Conservation (phyloP, 1,140 invertebrate genomes). For the Caenorhabditis tropicalis region DNA sequence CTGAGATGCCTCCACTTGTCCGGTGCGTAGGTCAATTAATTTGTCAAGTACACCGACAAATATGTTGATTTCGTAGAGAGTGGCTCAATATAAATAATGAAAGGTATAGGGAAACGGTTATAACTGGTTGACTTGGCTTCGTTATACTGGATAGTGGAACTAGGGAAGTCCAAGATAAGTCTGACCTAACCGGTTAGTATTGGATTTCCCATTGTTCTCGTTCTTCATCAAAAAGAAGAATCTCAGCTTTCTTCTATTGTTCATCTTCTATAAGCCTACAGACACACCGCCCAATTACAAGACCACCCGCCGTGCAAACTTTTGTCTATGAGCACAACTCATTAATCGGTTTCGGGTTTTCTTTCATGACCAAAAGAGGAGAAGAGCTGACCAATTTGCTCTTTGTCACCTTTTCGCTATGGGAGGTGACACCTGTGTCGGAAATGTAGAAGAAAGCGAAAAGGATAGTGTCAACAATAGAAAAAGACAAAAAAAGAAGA, state of each 20-base stretch:
- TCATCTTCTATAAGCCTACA: neutral
- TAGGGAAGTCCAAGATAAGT: too few species aligned
- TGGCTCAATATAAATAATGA: neutral
- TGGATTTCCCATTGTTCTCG: neutral
- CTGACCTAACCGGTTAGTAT: neutral
- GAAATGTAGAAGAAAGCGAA: neutral
- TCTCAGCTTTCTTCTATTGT: neutral
- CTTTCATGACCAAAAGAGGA: neutral
- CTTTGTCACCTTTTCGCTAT: constrained; percentile 11
- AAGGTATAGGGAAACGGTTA: neutral
- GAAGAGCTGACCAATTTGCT: neutral
- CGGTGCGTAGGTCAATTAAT: constrained; percentile 1
- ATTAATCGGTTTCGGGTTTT: neutral
- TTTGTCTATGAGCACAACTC: neutral
- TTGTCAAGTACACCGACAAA: constrained; percentile 41
- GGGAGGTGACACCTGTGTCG: constrained; percentile 1
- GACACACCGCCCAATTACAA: neutral
- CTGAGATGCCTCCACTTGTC: constrained; percentile 17
- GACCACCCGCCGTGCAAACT: neutral
- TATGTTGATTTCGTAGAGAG: neutral
- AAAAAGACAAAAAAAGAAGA: neutral
- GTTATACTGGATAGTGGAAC: too few species aligned
- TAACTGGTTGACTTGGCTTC: too few species aligned
- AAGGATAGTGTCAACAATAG: constrained; percentile 32
- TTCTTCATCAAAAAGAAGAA: neutral